Base-by-base conservation (phyloP, 37 sponge, comb jelly and placozoan species). In the Ianthella basta region DNA sequence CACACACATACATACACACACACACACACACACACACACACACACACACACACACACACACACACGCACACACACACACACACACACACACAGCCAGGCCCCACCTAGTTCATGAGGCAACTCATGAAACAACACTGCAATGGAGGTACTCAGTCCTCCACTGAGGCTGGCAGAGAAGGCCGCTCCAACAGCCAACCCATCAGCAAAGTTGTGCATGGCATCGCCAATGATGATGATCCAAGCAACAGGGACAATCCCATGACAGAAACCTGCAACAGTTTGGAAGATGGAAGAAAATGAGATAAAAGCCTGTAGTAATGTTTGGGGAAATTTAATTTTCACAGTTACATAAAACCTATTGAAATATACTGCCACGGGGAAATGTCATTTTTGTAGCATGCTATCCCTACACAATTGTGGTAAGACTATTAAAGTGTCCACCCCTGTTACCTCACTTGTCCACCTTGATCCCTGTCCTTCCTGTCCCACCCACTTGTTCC, bases 91-190 rank as follows among this genome's bases (percentile, higher is more conserved):
- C 30, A 23, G 20, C 10, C 60, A 94, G 95, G 86, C 91, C 72
- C 93, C 97, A 16, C 91, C 91, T 34, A 95, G 73, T 37, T 95
- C 95, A 38, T 92, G 95, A 16, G 95, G 92, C 30, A 95, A 23
- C 81, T 91, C 50, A 59, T 98, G 30, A 96, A 98, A 87, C 99
- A 98, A 87, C 96, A 98, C 56, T n/a, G n/a, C n/a, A n/a, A n/a
- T 84, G 25, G 81, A 80, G 30, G 91, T 94, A 36, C 85, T 85
- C 20, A 95, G 57, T 5, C 95, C 95, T 24, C 88, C 87, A 4
- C 90, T 67, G 44, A 95, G 86, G 68, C 90, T 89, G 65, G 74
- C 64, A 0, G 91, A 75, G 30, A 92, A 86, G 53, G 95, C 83
- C 29, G 90, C 92, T 0, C 95, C 96, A 68, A 95, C 80, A 55